Conservation (phyloP, 2,888 invertebrate genomes). For the Drosophila aldrichi region DNA sequence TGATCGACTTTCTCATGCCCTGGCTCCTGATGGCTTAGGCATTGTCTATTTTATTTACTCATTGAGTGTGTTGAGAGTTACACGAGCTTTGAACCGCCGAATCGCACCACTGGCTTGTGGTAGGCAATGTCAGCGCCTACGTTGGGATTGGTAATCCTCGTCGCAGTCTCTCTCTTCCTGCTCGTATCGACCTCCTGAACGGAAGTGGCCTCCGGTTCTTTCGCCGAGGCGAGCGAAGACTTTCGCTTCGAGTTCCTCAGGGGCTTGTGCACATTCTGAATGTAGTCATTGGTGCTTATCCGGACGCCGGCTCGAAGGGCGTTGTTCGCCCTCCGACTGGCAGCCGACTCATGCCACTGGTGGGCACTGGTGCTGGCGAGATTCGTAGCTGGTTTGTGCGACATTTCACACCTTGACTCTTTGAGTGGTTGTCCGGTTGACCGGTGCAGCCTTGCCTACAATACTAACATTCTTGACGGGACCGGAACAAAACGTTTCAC, state of each 20-base stretch:
- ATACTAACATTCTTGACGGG: background rate
- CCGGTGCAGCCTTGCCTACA: background rate
- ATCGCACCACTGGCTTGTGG: constrained; percentile 31
- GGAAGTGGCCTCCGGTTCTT: rapidly evolving
- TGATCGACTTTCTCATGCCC: constrained; percentile 7
- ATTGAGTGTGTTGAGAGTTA: background rate
- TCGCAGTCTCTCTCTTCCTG: constrained; percentile 2
- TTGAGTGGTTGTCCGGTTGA: background rate
- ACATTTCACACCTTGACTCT: background rate
- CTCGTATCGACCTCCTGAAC: background rate
- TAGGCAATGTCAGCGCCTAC: background rate
- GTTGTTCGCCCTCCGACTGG: constrained; percentile 10
- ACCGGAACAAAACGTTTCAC: background rate
- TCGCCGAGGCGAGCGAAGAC: rapidly evolving
- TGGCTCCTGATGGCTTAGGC: background rate
- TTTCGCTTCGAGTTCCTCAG: background rate
- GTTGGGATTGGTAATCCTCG: constrained; percentile 9
- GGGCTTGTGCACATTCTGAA: background rate
- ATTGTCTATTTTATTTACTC: too few species aligned
- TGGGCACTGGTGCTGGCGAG: background rate
- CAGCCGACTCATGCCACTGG: constrained; percentile 8
- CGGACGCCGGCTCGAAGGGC: constrained; percentile 35
- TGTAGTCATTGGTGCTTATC: background rate
- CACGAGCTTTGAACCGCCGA: background rate
- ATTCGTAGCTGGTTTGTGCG: background rate